Evolutionary conservation across 2,113 vertebrate genomes (phyloP), one percentile per base, ranked within the genome.

Genomic region (Andinoacara biseriatus): DNA sequence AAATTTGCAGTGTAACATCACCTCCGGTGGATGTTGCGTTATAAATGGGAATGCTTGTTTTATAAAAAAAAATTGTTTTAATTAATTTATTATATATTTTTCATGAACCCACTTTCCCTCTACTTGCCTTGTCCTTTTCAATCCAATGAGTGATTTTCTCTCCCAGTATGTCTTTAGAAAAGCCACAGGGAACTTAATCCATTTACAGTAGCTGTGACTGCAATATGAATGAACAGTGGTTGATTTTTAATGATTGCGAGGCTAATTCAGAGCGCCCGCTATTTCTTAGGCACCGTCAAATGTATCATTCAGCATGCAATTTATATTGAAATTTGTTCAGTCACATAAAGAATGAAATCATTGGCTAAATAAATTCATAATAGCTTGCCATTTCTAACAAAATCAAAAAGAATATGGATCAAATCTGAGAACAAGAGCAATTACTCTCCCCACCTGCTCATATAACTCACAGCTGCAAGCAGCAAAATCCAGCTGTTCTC

Each of bases 401-500:
- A 57, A 85, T 29, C 5, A 74, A 81, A 29, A 82, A 74, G 3
- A 74, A 81, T 46, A 72, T 46, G 40, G 72, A 78, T 85, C 9
- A 79, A 76, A 79, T 86, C 33, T 82, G 76, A 72, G 38, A 82
- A 77, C 33, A 80, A 74, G 43, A 81, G 46, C 24, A 31, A 86
- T 84, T 31, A 54, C 31, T 67, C 22, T 77, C n/a, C 17, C 10
- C 78, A 85, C 59, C 54, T 76, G 79, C 78, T 85, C 58, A 20
- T 10, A 58, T 74, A 67, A 75, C 22, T n/a, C 54, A 67, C 75
- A 84, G 83, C 78, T 82, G 77, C 22, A 76, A 75, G 57, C 63
- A 35, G 76, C 33, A 26, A 49, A 20, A 26, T 78, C 84, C 84
- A 85, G 76, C 76, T 85, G 86, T 83, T 88, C 20, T 69, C 60